phyloP scores from a whole-genome alignment of 2,113 vertebrate genomes.

The Seriola aureovittata region DNA sequence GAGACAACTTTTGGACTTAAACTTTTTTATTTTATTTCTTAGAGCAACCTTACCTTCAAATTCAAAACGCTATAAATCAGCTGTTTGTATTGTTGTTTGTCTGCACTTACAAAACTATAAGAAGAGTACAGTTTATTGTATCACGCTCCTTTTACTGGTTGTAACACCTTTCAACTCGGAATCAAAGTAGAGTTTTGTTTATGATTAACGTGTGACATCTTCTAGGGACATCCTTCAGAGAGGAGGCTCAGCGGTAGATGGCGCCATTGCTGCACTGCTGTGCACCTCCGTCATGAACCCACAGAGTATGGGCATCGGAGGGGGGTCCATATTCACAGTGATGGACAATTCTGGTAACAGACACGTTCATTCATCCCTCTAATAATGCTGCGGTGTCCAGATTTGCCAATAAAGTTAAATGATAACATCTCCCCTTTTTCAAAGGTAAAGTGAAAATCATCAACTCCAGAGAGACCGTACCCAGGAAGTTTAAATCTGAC shows the following conservation, averaged over 20 bases:
- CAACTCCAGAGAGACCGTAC: slow-evolving; percentile 90
- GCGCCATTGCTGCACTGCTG: slow-evolving; percentile 91
- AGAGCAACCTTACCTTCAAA: background rate
- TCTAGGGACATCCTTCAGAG: slow-evolving; percentile 77
- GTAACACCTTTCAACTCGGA: background rate
- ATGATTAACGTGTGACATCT: background rate
- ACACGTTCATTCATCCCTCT: background rate
- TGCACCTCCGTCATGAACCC: slow-evolving; percentile 91
- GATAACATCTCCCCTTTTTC: slow-evolving; percentile 12
- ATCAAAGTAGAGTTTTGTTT: too few relatives aligned
- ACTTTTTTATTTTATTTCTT: background rate
- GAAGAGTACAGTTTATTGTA: background rate
- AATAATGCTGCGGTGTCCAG: background rate
- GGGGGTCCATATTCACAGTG: slow-evolving; percentile 93
- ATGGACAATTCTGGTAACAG: slow-evolving; percentile 88
- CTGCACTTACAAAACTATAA: background rate
- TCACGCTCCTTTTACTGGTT: background rate
- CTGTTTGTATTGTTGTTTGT: background rate
- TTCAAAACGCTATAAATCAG: background rate
- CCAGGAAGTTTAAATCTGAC: slow-evolving; percentile 23
- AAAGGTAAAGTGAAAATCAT: slow-evolving; percentile 89
- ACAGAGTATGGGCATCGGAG: slow-evolving; percentile 94
- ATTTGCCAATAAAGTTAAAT: background rate
- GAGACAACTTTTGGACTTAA: background rate
- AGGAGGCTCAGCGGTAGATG: slow-evolving; percentile 91